Percentiles rank a stretch among this genome's conserved stretches.
Evolutionary conservation across 2,797 vertebrate genomes (phyloP).

Genomic region (Taeniopygia guttata): DNA sequence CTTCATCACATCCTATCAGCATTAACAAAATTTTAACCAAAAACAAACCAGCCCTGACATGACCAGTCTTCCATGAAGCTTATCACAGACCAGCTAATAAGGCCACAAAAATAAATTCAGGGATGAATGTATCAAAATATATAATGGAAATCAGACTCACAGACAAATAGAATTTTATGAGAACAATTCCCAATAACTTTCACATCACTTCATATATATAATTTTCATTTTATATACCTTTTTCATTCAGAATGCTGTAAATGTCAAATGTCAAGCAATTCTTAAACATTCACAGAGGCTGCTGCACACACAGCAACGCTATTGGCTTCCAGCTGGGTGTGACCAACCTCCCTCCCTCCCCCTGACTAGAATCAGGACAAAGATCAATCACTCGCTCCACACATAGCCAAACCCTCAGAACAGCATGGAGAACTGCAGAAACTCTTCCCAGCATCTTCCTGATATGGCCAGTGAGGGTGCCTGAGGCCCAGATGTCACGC

Average conservation of each 20-base stretch:
- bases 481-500: background rate
- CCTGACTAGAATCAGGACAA: background rate
- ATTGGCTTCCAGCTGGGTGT: background rate
- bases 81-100: background rate
- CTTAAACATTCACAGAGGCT: background rate
- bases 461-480: accelerated
- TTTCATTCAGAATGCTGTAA: background rate
- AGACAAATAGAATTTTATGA: background rate
- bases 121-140: background rate
- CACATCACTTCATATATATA: background rate
- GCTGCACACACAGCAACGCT: background rate
- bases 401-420: background rate
- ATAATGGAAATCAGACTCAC: background rate
- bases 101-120: background rate
- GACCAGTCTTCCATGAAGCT: background rate
- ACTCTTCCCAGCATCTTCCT: background rate
- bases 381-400: background rate
- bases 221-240: background rate
- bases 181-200: background rate
- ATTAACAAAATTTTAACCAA: background rate
- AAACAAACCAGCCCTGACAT: background rate
- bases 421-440: background rate
- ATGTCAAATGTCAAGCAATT: background rate
- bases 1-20: background rate
- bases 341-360: background rate